A percentile compares a stretch with the other conserved stretches of the same genome.
These are phyloP conservation scores for Phocides pigmalion DNA, from an alignment of 1,140 invertebrate genomes.

Conservation along the genomic window DNA sequence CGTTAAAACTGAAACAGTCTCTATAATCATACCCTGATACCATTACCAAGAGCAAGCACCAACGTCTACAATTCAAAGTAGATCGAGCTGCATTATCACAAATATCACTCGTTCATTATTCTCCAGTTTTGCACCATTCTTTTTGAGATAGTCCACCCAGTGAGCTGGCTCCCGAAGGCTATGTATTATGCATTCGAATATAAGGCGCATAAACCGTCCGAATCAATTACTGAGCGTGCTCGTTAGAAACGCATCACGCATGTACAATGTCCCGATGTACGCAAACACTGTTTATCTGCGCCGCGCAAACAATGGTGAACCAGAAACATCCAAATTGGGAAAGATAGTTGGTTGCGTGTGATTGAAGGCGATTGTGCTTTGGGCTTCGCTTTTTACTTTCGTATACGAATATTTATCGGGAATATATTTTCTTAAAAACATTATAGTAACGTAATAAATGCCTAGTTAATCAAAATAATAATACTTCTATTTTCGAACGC, in stretches of 20 bases:
- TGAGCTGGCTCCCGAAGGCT: constrained; percentile 39
- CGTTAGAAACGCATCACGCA: constrained; percentile 82
- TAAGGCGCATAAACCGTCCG: constrained; percentile 76
- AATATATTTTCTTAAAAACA: no score
- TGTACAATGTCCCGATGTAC: constrained; percentile 72
- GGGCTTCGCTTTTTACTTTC: constrained; percentile 36
- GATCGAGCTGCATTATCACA: constrained; percentile 39
- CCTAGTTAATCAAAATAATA: no score
- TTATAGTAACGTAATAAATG: no score
- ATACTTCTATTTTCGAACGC: no score
- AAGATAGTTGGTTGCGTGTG: constrained; percentile 27
- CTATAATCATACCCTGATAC: no score
- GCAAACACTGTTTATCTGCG: constrained; percentile 73
- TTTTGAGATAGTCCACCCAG: constrained; percentile 42
- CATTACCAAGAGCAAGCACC: background rate
- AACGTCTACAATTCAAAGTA: constrained; percentile 4
- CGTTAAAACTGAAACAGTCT: no score
- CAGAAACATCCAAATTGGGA: constrained; percentile 68
- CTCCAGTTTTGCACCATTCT: constrained; percentile 33
- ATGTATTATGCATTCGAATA: constrained; percentile 83
- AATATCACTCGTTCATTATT: constrained; percentile 31
- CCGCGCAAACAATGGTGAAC: constrained; percentile 65
- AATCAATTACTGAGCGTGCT: constrained; percentile 78
- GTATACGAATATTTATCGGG: background rate
- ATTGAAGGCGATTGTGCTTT: constrained; percentile 39